Base-by-base conservation (phyloP, 1,140 invertebrate genomes). In the Bilobella aurantiaca region DNA sequence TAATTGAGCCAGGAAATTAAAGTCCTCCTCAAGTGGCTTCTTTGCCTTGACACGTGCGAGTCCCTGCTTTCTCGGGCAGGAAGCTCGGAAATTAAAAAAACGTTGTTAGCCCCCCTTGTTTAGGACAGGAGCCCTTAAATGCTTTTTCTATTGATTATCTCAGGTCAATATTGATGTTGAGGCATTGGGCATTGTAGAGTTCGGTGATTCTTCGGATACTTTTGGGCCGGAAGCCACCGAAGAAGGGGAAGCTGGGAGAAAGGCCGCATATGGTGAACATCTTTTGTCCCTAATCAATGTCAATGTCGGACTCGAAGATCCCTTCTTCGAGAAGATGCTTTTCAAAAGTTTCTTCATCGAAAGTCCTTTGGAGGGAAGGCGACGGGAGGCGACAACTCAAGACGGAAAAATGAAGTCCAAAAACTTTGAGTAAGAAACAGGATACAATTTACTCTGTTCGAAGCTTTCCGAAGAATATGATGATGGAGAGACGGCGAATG, bases 251-350 rank as follows among this genome's bases (percentile, higher is more conserved):
- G 25, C 12, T 53, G 8, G 34, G 34, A 53, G 49, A 23, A 23
- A 53, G 23, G 49, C 3, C 49, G 49, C 49, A 53, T 53, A 53
- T 53, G 49, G 49, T 53, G 49, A 53, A 23, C 49, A 53, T 53
- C 49, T 53, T 53, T 53, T 53, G 49, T 53, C 49, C 23, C 49
- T 53, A 53, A 53, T 53, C 49, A 53, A 53, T 53, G 49, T 53
- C 49, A 53, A 53, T 53, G n/a, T n/a, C n/a, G n/a, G n/a, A n/a
- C 37, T 42, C 37, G 8, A 8, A 12, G 37, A 8, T n/a, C 37
- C 37, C n/a, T 42, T 42, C 37, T 42, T 42, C 37, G 8, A 8
- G 37, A 42, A 42, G 37, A 12, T 5, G 14, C 23, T 23, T 12
- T 12, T 53, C 12, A 53, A 23, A 53, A 53, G 49, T 16, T 23